These are phyloP conservation scores for Phrynosoma platyrhinos DNA, from an alignment of 2,113 vertebrate genomes.

Conservation along the genomic window DNA sequence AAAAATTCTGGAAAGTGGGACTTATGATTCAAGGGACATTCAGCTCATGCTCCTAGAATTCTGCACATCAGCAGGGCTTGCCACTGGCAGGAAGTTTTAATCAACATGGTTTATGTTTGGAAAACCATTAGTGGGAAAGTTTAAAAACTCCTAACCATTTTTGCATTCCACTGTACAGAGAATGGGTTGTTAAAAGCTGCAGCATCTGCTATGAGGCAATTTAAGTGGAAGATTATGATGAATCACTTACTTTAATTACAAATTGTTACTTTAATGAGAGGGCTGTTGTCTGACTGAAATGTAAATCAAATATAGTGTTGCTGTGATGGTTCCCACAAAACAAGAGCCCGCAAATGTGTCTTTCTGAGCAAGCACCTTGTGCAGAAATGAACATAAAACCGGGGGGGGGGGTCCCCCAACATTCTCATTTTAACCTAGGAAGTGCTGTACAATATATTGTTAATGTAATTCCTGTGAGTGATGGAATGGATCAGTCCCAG, in stretches of 20 bases:
- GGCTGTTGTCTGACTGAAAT: not conserved
- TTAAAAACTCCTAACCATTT: not conserved
- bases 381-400: too few relatives aligned
- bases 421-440: too few relatives aligned
- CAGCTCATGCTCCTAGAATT: not conserved
- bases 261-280: not conserved
- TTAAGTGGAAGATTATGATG: not conserved
- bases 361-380: too few relatives aligned
- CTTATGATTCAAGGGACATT: not conserved
- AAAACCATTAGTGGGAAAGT: constrained; percentile 4
- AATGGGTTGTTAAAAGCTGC: not conserved
- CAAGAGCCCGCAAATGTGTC: too few relatives aligned
- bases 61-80: not conserved
- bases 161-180: not conserved
- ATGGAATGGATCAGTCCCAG: too few relatives aligned
- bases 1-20: not conserved
- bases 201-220: not conserved
- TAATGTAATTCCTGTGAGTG: too few relatives aligned
- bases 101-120: not conserved
- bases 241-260: not conserved
- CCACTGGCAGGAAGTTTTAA: constrained; percentile 8
- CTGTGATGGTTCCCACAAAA: not conserved
- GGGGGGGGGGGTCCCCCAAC: too few relatives aligned
- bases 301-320: not conserved
- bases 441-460: too few relatives aligned